Conservation (phyloP, 1,140 invertebrate genomes). For the Conus ventricosus region DNA sequence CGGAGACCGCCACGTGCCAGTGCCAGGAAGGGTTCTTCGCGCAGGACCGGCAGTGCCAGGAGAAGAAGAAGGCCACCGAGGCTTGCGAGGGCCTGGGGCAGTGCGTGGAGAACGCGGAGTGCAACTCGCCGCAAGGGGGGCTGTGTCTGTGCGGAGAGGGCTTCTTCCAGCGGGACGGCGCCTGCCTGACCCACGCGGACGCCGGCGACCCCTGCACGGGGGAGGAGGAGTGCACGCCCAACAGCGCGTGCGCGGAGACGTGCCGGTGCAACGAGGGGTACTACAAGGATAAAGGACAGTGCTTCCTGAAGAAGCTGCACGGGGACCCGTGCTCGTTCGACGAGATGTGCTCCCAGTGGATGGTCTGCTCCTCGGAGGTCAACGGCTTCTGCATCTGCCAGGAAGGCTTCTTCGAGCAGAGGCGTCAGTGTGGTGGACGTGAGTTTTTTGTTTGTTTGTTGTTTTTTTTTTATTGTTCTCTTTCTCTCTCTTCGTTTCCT, state of each 20-base stretch:
- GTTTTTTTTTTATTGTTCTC: not conserved
- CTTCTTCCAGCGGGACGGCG: slow-evolving; percentile 32
- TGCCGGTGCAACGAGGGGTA: slow-evolving; percentile 7
- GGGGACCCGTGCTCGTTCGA: slow-evolving; percentile 36
- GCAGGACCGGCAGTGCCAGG: not conserved
- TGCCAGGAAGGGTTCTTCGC: slow-evolving; percentile 34
- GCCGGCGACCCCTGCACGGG: slow-evolving; percentile 33
- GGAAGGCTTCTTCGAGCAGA: slow-evolving; percentile 34
- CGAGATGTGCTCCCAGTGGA: slow-evolving; percentile 35
- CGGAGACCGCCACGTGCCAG: slow-evolving; percentile 8
- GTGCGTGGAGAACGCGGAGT: slow-evolving; percentile 33
- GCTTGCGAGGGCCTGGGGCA: slow-evolving; percentile 32
- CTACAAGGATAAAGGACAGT: slow-evolving; percentile 36
- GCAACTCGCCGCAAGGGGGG: slow-evolving; percentile 35
- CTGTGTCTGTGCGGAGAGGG: slow-evolving; percentile 24
- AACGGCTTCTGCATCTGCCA: slow-evolving; percentile 35
- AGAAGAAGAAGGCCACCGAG: slow-evolving; percentile 15
- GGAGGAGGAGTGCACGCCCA: slow-evolving; percentile 36
- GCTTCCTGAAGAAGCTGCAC: slow-evolving; percentile 32
- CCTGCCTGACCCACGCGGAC: slow-evolving; percentile 20
- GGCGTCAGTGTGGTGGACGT: slow-evolving; percentile 23
- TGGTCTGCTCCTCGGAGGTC: slow-evolving; percentile 33
- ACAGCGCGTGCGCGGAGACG: slow-evolving; percentile 36
- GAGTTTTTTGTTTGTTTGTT: not conserved
- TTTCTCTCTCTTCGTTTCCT: not conserved